Evolutionary conservation across 2,797 vertebrate genomes (phyloP), one percentile per base, ranked within the genome.

Genomic region (Gouania willdenowi): DNA sequence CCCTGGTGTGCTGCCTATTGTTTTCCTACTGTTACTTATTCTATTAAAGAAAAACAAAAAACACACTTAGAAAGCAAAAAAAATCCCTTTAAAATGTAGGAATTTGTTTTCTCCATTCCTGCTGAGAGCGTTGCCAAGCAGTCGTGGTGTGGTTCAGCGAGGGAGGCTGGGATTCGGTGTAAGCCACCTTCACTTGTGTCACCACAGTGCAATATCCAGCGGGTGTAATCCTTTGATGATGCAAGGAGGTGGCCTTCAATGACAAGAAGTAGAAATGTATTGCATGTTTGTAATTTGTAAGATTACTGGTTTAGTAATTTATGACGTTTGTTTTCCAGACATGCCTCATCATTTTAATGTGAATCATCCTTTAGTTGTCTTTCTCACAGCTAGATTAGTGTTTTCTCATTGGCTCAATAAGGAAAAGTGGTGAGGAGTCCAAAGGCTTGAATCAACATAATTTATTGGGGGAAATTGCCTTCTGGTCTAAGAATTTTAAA

Each of bases 401-500:
- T 64, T 58, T 69, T 55, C 58, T 70, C 65, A 73, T 75, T 73
- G 74, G 75, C 70, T 84, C 71, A 59, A 42, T 66, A 67, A 78
- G 75, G 57, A 58, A n/a, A 71, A 56, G 53, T 38, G 60, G 79
- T 79, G 74, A 77, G 57, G 46, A 59, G 41, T 54, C 47, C 44
- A 16, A 64, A 77, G 75, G 61, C 38, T 17, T 32, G 41, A 77
- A 85, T 84, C 81, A 83, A 59, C 77, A 81, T 79, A 73, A 83
- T 82, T 82, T 84, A 85, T 89, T 77, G 67, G 61, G 63, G 45
- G 48, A 71, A 82, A 77, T 79, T 80, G 75, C 81, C 83, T 84
- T 70, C 75, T 61, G 72, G 80, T 82, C 72, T 82, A 70, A 82
- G 50, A 39, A 75, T 79, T 85, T 77, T 81, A 71, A 75, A 80